These are phyloP conservation scores for Genyomyrus donnyi DNA, from an alignment of 2,113 vertebrate genomes.

Conservation along the genomic window DNA sequence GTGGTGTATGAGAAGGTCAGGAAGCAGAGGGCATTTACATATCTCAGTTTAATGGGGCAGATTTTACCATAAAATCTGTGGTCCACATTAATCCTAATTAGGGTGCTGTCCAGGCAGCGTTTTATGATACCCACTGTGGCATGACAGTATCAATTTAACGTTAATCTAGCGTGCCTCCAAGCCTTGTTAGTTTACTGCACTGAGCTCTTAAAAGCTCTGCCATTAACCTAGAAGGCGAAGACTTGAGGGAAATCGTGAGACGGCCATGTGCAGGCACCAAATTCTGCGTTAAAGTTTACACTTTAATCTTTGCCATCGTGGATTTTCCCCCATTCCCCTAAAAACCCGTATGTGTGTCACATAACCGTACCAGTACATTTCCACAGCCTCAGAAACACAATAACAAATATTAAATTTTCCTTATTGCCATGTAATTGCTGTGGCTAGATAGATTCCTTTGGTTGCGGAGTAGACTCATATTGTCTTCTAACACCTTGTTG, in stretches of 20 bases:
- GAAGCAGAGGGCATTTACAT: constrained; percentile 28
- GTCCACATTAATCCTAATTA: constrained; percentile 37
- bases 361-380: neutral
- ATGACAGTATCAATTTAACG: constrained; percentile 30
- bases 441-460: neutral
- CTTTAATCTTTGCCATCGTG: neutral
- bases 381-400: neutral
- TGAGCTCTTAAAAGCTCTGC: constrained; percentile 1
- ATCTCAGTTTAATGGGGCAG: constrained; percentile 35
- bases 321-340: neutral
- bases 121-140: constrained; percentile 24
- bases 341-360: neutral
- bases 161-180: constrained; percentile 29
- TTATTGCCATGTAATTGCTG: neutral
- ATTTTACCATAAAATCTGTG: constrained; percentile 27
- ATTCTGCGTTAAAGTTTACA: neutral
- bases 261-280: neutral
- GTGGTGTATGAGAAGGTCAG: constrained; percentile 26
- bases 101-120: constrained; percentile 12
- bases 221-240: neutral
- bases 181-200: constrained; percentile 9
- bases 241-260: neutral
- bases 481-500: neutral
- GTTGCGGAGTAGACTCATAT: too few species aligned
- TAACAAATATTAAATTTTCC: neutral